A percentile compares a stretch with the other conserved stretches of the same genome.
Evolutionary conservation across 2,113 vertebrate genomes (phyloP).

Genomic region (Chaetorhynchus papuensis): DNA sequence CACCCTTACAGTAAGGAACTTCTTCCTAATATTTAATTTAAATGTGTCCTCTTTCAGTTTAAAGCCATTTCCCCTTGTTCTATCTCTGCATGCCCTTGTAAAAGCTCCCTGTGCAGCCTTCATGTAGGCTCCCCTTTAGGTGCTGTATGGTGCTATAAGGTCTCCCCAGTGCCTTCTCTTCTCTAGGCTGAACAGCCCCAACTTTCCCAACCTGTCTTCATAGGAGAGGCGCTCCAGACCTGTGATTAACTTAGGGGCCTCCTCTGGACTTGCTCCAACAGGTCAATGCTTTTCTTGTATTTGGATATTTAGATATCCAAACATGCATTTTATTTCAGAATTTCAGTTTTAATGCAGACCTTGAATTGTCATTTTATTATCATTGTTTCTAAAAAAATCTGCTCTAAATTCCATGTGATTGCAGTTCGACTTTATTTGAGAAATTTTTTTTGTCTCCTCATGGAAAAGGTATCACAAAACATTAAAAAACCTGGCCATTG

Average conservation of each 20-base stretch:
- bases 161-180: neutral
- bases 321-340: neutral
- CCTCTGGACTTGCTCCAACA: neutral
- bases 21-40: neutral
- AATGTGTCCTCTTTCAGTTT: neutral
- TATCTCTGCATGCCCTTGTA: neutral
- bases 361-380: neutral
- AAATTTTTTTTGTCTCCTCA: neutral
- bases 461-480: neutral
- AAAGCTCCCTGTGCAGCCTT: neutral
- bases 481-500: neutral
- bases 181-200: neutral
- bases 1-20: neutral
- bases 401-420: neutral
- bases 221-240: neutral
- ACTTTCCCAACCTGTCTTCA: neutral
- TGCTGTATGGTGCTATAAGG: neutral
- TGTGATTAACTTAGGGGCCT: neutral
- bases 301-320: neutral
- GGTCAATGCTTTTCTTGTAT: neutral
- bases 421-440: neutral
- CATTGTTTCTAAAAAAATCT: neutral
- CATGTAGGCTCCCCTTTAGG: neutral
- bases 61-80: neutral
- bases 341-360: neutral